Base-by-base conservation (phyloP, 2,797 vertebrate genomes). In the Lepilemur septentrionalis region DNA sequence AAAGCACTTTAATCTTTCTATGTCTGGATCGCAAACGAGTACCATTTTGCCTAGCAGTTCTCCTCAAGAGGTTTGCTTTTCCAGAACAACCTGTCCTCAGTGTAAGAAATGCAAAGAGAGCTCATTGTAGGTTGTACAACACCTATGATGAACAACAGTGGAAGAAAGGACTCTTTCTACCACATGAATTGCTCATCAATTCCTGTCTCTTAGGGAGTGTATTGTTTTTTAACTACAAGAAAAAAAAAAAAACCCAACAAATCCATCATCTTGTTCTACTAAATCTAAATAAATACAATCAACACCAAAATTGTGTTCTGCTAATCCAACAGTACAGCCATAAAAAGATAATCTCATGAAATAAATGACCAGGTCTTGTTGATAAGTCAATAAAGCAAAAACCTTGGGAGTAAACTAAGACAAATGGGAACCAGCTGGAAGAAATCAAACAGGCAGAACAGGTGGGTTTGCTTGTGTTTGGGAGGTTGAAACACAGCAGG, bases 381-480 rank as follows among this genome's bases (percentile, higher is more conserved):
- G 20, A 14, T 46, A 91, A 86, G 28, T 79, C 80, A 93, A 38
- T 63, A 84, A 81, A 72, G 63, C 52, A 57, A 82, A 96, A 93
- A 65, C 69, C 38, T 79, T 55, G 55, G 89, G 46, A 84, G 13
- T 80, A 93, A 95, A 95, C 89, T 93, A 97, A 94, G 61, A 50
- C 30, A 87, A 97, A 89, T 8, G 92, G 87, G 76, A 97, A 92
- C 75, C 96, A 96, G 89, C 95, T 32, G 95, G 97, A 97, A 98
- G 92, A 52, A 97, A 97, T 96, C 52, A 94, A 97, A 96, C 38
- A 84, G 59, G 76, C 38, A 76, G 95, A 80, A 84, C 85, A 95
- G 91, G 76, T 97, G 82, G 57, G 87, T 92, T 81, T 57, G 18
- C 57, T 93, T 89, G n/a, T 9, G 59, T 96, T 97, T 92, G 81